A percentile compares a stretch with the other conserved stretches of the same genome.
Evolutionary conservation across 2,113 vertebrate genomes (phyloP).

Genomic region (Ivindomyrus marchei): DNA sequence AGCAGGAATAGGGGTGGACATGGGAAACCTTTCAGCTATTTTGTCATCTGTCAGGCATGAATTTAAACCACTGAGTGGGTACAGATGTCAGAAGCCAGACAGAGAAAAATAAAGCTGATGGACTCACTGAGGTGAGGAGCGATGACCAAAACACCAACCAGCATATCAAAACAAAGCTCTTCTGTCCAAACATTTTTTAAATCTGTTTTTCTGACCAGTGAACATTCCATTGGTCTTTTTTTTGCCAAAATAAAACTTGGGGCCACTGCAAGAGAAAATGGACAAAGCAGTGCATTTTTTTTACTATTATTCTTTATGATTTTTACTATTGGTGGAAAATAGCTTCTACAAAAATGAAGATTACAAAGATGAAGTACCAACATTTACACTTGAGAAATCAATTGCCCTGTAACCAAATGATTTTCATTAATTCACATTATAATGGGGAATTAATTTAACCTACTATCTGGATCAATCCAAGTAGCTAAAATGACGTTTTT

Average conservation of each 20-base stretch:
- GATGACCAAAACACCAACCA: background rate
- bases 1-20: background rate
- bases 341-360: background rate
- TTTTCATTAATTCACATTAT: background rate
- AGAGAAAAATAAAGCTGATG: background rate
- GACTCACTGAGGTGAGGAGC: background rate
- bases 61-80: slow-evolving; percentile 10
- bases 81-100: slow-evolving; percentile 21
- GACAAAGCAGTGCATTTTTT: background rate
- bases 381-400: background rate
- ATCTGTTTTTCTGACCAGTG: background rate
- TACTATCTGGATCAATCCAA: background rate
- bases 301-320: background rate
- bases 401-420: background rate
- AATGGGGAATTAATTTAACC: background rate
- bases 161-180: background rate
- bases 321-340: background rate
- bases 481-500: background rate
- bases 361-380: background rate
- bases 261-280: background rate
- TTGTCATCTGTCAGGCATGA: background rate
- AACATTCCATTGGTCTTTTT: background rate
- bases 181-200: background rate
- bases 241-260: background rate
- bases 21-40: background rate